Percentiles rank a stretch among this genome's conserved stretches.
phyloP scores from a whole-genome alignment of 2,888 invertebrate species.

The Melinaea menophilus region DNA sequence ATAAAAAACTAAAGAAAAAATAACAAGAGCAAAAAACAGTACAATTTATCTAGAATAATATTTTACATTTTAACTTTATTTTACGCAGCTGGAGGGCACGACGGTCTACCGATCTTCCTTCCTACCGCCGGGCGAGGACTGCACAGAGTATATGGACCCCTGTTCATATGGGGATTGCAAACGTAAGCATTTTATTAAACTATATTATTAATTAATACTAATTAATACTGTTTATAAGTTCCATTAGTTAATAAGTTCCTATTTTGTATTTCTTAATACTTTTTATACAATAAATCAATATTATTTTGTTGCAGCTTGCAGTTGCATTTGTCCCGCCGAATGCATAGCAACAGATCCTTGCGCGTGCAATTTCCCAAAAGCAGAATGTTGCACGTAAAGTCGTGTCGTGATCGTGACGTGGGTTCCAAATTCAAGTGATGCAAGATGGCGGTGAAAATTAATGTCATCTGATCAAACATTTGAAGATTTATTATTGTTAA shows the following conservation, averaged over 20 bases:
- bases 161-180: slow-evolving; percentile 74
- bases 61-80: too few species aligned
- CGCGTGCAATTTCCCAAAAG: slow-evolving; percentile 63
- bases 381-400: slow-evolving; percentile 55
- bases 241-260: too few species aligned
- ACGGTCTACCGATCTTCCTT: slow-evolving; percentile 81
- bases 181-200: slow-evolving; percentile 47
- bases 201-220: not conserved
- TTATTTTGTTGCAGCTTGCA: slow-evolving; percentile 52
- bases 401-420: slow-evolving; percentile 39
- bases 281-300: not conserved
- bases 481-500: not conserved
- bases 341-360: slow-evolving; percentile 69
- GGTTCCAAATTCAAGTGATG: slow-evolving; percentile 49
- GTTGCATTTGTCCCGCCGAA: slow-evolving; percentile 61
- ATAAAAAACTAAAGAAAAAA: too few species aligned
- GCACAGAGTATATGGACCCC: slow-evolving; percentile 75
- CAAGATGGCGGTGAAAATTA: slow-evolving; percentile 28
- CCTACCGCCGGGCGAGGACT: slow-evolving; percentile 78
- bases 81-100: slow-evolving; percentile 71
- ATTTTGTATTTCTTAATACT: too few species aligned
- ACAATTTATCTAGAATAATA: too few species aligned
- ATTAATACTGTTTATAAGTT: not conserved
- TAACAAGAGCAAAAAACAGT: too few species aligned
- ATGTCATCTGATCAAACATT: not conserved